Percentiles rank a stretch among this genome's conserved stretches.
Evolutionary conservation across 2,797 vertebrate species (phyloP).

Genomic region (Chloroceryle amazona): DNA sequence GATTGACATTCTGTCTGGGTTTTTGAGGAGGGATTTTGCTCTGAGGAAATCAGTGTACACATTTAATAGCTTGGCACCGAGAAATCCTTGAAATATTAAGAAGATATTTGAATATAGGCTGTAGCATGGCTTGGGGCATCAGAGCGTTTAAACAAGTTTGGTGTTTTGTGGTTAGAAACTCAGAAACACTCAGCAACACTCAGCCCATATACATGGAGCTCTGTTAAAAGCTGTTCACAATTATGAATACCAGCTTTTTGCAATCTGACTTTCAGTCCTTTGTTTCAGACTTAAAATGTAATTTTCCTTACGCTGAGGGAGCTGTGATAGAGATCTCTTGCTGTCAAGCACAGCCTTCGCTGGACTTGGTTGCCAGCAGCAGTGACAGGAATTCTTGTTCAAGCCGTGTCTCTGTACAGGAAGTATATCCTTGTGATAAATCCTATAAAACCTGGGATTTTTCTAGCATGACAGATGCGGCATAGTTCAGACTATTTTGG

Average conservation of each 20-base stretch:
- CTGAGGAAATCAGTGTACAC: slow-evolving; percentile 4
- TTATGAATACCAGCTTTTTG: not conserved
- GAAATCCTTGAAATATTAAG: slow-evolving; percentile 49
- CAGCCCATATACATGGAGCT: not conserved
- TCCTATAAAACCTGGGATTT: not conserved
- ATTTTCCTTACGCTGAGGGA: not conserved
- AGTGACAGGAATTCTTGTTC: not conserved
- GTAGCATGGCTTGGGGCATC: not conserved
- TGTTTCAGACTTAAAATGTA: not conserved
- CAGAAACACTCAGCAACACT: not conserved
- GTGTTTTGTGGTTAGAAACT: slow-evolving; percentile 28
- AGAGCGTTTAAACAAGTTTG: not conserved
- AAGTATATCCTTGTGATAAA: not conserved
- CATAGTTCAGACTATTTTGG: not conserved
- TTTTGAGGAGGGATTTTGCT: slow-evolving; percentile 40
- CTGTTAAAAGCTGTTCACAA: slow-evolving; percentile 16
- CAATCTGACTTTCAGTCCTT: not conserved
- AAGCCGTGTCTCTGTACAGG: not conserved
- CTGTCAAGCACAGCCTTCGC: not conserved
- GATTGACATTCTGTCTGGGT: slow-evolving; percentile 27
- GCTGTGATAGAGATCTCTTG: not conserved
- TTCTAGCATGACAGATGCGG: not conserved
- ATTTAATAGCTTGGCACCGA: slow-evolving; percentile 43
- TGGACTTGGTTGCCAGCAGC: not conserved
- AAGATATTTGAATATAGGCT: slow-evolving; percentile 4